phyloP scores from a whole-genome alignment of 1,140 invertebrate genomes.

The Adelges cooleyi region DNA sequence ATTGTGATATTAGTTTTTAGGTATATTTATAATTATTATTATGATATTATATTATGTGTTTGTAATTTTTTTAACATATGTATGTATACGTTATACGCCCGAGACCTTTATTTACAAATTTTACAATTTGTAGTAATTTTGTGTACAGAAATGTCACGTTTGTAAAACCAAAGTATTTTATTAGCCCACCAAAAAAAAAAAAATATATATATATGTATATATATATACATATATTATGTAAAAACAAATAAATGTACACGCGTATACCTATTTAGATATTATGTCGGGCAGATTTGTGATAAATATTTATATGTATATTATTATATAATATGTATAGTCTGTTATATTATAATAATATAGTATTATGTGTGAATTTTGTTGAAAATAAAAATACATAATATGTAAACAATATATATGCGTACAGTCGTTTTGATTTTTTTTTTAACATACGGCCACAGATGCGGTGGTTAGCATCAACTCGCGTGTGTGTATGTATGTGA shows the following conservation, averaged over 20 bases:
- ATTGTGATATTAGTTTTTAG: conserved; percentile 24
- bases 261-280: neutral
- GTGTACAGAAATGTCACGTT: neutral
- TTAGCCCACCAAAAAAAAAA: neutral
- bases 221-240: neutral
- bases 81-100: too few relatives aligned
- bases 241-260: too few relatives aligned
- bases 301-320: neutral
- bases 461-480: neutral
- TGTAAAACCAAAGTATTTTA: neutral
- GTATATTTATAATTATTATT: neutral
- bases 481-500: neutral
- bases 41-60: neutral
- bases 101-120: neutral
- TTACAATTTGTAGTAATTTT: neutral
- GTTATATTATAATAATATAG: conserved; percentile 17
- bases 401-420: too few relatives aligned
- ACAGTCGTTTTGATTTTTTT: too few relatives aligned
- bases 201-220: neutral
- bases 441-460: too few relatives aligned
- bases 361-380: conserved; percentile 16
- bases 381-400: neutral
- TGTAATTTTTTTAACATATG: too few relatives aligned
- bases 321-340: neutral
- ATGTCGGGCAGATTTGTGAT: conserved; percentile 8